Evolutionary conservation across 1,140 invertebrate genomes (phyloP).

Genomic region (Cydia strobilella): DNA sequence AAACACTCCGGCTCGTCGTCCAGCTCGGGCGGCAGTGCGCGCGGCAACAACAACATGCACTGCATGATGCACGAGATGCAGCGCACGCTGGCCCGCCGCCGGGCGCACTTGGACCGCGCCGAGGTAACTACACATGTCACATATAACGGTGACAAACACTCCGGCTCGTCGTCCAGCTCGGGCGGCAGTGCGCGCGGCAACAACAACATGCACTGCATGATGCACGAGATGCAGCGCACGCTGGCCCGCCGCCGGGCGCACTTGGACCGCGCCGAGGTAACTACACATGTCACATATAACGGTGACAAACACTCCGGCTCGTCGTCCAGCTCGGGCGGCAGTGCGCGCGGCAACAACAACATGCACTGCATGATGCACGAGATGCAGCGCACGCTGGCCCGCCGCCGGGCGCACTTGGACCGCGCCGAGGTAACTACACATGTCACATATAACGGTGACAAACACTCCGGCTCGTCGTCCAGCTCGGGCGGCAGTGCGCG

Average conservation of each 20-base stretch:
- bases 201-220: conserved; percentile 89
- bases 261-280: conserved; percentile 80
- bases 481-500: no score
- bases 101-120: conserved; percentile 83
- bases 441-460: no score
- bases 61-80: conserved; percentile 99
- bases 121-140: conserved; percentile 59
- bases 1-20: no score
- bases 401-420: conserved; percentile 87
- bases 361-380: conserved; percentile 97
- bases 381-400: conserved; percentile 96
- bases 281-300: no score
- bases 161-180: no score
- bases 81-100: conserved; percentile 92
- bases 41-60: conserved; percentile 81
- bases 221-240: conserved; percentile 98
- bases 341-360: conserved; percentile 55
- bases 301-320: no score
- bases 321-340: no score
- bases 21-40: no score
- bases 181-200: conserved; percentile 68
- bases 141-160: no score
- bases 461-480: no score
- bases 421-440: conserved; percentile 71
- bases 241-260: conserved; percentile 91